Base-by-base conservation (phyloP, 2,888 invertebrate genomes). In the Lepas anatifera region DNA sequence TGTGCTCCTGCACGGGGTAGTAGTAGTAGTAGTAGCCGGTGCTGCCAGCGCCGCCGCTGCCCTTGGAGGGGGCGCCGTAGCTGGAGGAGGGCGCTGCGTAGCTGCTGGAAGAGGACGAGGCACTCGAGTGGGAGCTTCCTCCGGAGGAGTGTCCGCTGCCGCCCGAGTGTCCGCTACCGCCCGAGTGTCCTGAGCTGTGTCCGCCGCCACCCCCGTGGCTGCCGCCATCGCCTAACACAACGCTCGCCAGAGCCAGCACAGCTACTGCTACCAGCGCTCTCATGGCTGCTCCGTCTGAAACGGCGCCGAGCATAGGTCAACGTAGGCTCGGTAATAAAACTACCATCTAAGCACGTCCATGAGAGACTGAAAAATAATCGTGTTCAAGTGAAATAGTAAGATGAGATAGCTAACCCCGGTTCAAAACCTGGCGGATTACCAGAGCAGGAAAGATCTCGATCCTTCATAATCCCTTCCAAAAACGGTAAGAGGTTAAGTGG, bases 1-100 rank as follows among this genome's bases (percentile, higher is more conserved):
- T 29, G 37, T 69, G 58, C 22, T 70, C 70, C 69, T 72, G 70
- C 43, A 70, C 69, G 35, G 70, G 69, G 64, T 70, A 70, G 52
- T 69, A 69, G 37, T 70, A 70, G 64, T 70, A 68, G 29, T 66
- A 69, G 39, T 37, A 39, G 39, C 64, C 39, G 64, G 37, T 39
- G n/a, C 37, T 39, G 4, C 18, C 32, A 7, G 35, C 63, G 64
- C 10, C 2, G 39, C 25, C 11, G 11, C 39, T 29, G 32, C 32
- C 32, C 10, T 3, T 39, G 16, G 64, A 7, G 3, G 64, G 25
- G 2, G 64, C 37, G 11, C n/a, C 37, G 39, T 64, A 64, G 64
- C 64, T 64, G 37, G 39, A 25, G 25, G 29, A 32, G 32, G 48
- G 48, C 18, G 64, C 64, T 27, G 64, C 37, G 37, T 64, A 35